These are phyloP conservation scores for Cossypha heuglini DNA, from an alignment of 2,797 vertebrate genomes.

Conservation along the genomic window DNA sequence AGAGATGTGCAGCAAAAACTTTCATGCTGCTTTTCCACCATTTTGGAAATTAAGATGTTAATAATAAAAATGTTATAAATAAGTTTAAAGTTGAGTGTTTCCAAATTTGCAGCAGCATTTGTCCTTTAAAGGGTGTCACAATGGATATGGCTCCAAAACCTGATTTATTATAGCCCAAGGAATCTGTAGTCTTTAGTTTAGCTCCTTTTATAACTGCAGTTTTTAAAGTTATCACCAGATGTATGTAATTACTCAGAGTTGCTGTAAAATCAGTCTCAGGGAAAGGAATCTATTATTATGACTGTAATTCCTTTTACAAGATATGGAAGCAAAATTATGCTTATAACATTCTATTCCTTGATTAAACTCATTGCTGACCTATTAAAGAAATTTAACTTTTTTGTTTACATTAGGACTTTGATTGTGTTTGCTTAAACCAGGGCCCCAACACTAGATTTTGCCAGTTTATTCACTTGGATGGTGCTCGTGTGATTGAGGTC, in stretches of 20 bases:
- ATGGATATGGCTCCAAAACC: background rate
- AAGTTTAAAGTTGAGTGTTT: background rate
- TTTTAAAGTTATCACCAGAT: slow-evolving; percentile 65
- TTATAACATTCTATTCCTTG: slow-evolving; percentile 9
- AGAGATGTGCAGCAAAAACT: background rate
- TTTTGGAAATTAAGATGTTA: background rate
- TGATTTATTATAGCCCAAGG: background rate
- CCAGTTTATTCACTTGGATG: background rate
- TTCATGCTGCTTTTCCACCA: background rate
- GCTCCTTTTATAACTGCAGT: slow-evolving; percentile 46
- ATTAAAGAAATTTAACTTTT: slow-evolving; percentile 14
- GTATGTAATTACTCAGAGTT: slow-evolving; percentile 65
- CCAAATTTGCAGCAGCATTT: background rate
- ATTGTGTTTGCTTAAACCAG: background rate
- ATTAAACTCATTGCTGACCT: slow-evolving; percentile 38
- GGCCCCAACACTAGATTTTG: background rate
- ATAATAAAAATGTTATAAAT: background rate
- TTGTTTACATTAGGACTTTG: background rate
- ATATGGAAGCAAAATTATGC: slow-evolving; percentile 27
- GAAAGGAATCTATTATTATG: slow-evolving; percentile 61
- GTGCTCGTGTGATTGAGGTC: background rate
- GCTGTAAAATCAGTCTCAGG: slow-evolving; percentile 58
- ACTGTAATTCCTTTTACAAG: slow-evolving; percentile 39
- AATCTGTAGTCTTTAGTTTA: background rate
- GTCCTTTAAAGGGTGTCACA: slow-evolving; percentile 24